Conservation (phyloP, 2,113 vertebrate genomes). For the Nyctereutes procyonoides region DNA sequence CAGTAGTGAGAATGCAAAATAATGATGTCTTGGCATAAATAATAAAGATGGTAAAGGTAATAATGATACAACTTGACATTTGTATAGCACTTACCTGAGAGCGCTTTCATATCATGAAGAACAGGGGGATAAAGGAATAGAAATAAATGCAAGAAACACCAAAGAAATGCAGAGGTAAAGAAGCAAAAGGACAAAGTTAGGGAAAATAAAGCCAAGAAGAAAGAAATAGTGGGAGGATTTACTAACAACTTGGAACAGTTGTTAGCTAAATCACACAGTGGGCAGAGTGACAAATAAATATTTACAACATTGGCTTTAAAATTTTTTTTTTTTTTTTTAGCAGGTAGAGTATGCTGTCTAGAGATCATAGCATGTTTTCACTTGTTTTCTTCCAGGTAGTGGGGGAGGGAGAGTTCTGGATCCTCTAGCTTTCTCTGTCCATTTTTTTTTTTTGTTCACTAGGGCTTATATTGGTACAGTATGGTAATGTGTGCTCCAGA, state of each 20-base stretch:
- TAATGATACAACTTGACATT: neutral
- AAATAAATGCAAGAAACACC: neutral
- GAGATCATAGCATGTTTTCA: neutral
- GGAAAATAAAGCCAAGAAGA: slow-evolving; percentile 14
- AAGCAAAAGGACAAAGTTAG: neutral
- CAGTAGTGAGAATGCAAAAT: neutral
- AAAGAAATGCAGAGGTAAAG: neutral
- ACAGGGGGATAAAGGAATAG: neutral
- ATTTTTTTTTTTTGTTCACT: neutral
- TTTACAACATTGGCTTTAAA: neutral
- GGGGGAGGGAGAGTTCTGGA: neutral
- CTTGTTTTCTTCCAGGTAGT: neutral
- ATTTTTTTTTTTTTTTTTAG: neutral
- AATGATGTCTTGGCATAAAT: slow-evolving; percentile 8
- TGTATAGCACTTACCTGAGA: slow-evolving; percentile 33
- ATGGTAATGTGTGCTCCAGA: neutral
- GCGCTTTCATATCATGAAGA: slow-evolving; percentile 23
- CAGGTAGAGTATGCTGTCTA: neutral
- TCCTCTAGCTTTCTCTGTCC: neutral
- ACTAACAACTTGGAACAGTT: neutral
- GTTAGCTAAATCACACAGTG: neutral
- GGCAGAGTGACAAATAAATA: slow-evolving; percentile 5
- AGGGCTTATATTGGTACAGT: neutral
- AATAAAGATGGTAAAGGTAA: neutral
- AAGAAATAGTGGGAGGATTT: slow-evolving; percentile 28